Evolutionary conservation across 2,888 invertebrate species (phyloP).

Genomic region (Chymomyza caudatula): DNA sequence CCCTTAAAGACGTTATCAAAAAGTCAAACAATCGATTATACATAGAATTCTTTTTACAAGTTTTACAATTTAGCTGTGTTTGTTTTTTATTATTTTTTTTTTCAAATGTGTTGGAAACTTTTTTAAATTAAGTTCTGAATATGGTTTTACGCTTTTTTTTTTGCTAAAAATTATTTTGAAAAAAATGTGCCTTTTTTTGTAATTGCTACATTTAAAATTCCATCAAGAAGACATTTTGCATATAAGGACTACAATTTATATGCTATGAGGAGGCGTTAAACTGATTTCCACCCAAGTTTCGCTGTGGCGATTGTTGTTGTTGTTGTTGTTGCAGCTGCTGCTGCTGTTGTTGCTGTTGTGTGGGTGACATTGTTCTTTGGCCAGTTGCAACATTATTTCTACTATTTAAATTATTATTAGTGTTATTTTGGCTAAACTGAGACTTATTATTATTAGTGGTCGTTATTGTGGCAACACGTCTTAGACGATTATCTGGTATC

Average conservation of each 20-base stretch:
- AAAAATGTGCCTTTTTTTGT: conserved; percentile 22
- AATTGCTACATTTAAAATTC: conserved; percentile 51
- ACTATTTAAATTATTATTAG: conserved; percentile 42
- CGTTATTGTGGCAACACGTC: conserved; percentile 66
- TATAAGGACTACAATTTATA: conserved; percentile 34
- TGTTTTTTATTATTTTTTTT: conserved; percentile 7
- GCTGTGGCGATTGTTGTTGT: conserved; percentile 46
- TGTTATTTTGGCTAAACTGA: conserved; percentile 61
- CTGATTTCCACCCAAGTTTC: conserved; percentile 31
- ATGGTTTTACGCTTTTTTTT: conserved; percentile 2
- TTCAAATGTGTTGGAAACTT: conserved; percentile 16
- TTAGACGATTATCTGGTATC: conserved; percentile 68
- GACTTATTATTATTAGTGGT: conserved; percentile 65
- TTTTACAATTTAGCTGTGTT: conserved; percentile 45
- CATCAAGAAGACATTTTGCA: conserved; percentile 65
- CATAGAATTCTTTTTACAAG: conserved; percentile 52
- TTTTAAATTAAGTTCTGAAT: conserved; percentile 9
- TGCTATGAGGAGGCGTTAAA: conserved; percentile 60
- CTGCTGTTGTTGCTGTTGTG: conserved; percentile 34
- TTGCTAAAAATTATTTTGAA: conserved; percentile 57
- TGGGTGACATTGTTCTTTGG: conserved; percentile 46
- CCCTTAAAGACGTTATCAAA: conserved; percentile 66
- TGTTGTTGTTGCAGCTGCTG: conserved; percentile 27
- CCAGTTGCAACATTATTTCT: conserved; percentile 27
- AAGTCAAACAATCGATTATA: conserved; percentile 58